Percentiles rank a stretch among this genome's conserved stretches.
These are phyloP conservation scores for Platyscapa corneri DNA, from an alignment of 1,140 invertebrate genomes.

Conservation along the genomic window DNA sequence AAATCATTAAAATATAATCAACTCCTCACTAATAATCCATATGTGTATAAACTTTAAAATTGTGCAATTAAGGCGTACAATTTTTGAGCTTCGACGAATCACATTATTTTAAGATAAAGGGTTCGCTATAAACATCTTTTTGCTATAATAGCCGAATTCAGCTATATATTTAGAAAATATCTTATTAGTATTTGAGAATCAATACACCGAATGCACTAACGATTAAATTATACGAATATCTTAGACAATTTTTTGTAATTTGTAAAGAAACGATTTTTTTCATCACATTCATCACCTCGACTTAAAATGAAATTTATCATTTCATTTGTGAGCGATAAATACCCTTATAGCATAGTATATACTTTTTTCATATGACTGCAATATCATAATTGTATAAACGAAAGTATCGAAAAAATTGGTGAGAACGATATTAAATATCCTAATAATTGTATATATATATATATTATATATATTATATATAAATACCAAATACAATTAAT, in stretches of 20 bases:
- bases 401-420: background rate
- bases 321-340: conserved; percentile 24
- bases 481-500: too few relatives aligned
- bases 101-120: conserved; percentile 25
- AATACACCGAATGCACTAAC: conserved; percentile 20
- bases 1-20: background rate
- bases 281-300: conserved; percentile 8
- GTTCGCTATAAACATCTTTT: background rate
- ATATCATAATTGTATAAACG: conserved; percentile 24
- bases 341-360: background rate
- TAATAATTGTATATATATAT: too few relatives aligned
- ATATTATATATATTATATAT: too few relatives aligned
- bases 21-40: background rate
- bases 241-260: background rate
- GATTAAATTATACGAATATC: background rate
- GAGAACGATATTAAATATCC: conserved; percentile 18
- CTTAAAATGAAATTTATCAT: conserved; percentile 41
- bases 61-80: background rate
- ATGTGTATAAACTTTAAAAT: background rate
- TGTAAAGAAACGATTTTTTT: conserved; percentile 21
- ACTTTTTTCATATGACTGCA: background rate
- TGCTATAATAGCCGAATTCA: background rate
- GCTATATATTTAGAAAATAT: too few relatives aligned
- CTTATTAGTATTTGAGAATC: conserved; percentile 40
- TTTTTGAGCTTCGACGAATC: background rate